Evolutionary conservation across 2,113 vertebrate species (phyloP).

Genomic region (Thinocorus orbignyianus): DNA sequence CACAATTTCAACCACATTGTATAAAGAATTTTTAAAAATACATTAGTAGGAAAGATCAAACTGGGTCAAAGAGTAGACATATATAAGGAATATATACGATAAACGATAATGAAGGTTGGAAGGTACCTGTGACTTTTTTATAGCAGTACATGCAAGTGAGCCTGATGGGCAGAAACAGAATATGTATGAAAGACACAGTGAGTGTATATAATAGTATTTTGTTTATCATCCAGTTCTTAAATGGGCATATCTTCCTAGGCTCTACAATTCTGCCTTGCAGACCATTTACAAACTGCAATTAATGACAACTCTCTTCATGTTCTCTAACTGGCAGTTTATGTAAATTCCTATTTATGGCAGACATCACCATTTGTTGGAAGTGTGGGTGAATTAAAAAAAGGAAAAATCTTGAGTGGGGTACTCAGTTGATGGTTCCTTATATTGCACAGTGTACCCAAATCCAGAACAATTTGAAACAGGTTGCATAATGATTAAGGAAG

Average conservation of each 20-base stretch:
- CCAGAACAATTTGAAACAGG: not conserved
- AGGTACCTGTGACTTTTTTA: not conserved
- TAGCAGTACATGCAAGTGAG: not conserved
- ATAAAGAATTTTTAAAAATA: not conserved
- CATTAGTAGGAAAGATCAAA: not conserved
- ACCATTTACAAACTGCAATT: not conserved
- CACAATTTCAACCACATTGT: not conserved
- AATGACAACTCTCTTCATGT: not conserved
- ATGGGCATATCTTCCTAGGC: not conserved
- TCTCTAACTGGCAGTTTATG: not conserved
- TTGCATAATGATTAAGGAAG: not conserved
- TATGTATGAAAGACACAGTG: not conserved
- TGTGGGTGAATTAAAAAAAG: not conserved
- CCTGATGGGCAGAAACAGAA: not conserved
- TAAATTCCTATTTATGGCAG: not conserved
- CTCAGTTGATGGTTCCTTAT: accelerated
- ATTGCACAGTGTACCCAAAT: not conserved
- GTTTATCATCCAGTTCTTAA: not conserved
- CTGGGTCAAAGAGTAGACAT: not conserved
- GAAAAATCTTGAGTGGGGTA: not conserved
- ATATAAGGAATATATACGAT: not conserved
- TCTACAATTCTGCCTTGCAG: not conserved
- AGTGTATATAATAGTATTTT: not conserved
- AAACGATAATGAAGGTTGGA: not conserved
- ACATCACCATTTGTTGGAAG: not conserved